Conservation (phyloP, 2,113 vertebrate species). For the Leptosomus discolor region DNA sequence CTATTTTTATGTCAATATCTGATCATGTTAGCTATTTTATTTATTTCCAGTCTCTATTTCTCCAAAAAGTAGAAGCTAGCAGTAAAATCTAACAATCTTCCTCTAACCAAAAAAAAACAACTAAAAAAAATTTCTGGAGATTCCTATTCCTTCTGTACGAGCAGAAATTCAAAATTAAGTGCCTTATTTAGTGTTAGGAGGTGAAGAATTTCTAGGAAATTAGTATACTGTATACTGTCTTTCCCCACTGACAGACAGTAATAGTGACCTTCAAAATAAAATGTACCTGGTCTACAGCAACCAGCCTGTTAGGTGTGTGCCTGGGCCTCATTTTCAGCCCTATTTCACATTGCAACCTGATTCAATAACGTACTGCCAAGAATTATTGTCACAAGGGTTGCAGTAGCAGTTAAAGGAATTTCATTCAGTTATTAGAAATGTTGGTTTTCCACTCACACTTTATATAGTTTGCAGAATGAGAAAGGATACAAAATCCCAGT, state of each 20-base stretch:
- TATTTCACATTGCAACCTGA: background rate
- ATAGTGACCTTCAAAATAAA: background rate
- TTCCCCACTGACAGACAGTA: background rate
- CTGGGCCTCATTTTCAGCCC: background rate
- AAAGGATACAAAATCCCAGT: background rate
- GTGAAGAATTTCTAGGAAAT: background rate
- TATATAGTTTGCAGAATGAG: background rate
- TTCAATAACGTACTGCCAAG: background rate
- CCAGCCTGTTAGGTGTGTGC: background rate
- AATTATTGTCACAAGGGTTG: background rate
- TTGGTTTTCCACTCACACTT: background rate
- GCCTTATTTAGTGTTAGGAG: background rate
- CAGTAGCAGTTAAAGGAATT: background rate
- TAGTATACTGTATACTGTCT: background rate
- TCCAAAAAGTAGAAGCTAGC: background rate
- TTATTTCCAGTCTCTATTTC: background rate
- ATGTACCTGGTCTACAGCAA: background rate
- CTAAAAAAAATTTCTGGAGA: fast-evolving
- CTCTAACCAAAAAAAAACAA: too few relatives aligned
- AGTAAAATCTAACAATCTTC: background rate
- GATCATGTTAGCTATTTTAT: background rate
- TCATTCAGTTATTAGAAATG: background rate
- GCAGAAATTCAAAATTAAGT: background rate
- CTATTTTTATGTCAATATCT: background rate
- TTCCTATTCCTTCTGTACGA: background rate